Evolutionary conservation across 2,797 vertebrate species (phyloP), one percentile per base, ranked within the genome.

Genomic region (Chelon labrosus): DNA sequence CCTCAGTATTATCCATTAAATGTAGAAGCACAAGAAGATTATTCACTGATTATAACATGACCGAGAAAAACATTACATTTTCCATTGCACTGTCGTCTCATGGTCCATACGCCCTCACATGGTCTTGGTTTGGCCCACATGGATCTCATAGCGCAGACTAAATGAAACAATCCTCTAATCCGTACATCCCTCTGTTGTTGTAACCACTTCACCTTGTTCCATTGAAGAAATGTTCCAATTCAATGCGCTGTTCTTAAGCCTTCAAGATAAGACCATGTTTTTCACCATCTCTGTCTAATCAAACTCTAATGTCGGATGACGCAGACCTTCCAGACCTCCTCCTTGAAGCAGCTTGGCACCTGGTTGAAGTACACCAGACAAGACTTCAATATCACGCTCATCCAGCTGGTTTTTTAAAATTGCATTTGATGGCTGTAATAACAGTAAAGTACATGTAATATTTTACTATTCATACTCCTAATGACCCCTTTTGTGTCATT

Each of bases 121-220:
- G 71, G 53, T 60, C 50, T 70, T 67, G 41, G 67, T 75, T 87
- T 65, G 46, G 35, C 25, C 14, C 80, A 84, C 53, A 82, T 82
- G 82, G 67, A 74, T 76, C 68, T 79, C 61, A 82, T 80, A 46
- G 31, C 37, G 27, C 3, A 4, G 41, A 22, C 50, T 63, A 51
- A 65, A 56, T 51, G 20, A 77, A 64, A 77, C 62, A 55, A 35
- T 31, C 66, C 7, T 69, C 4, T 64, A 39, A 79, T 55, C 70
- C 63, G 19, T 37, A 44, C 2, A 4, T 10, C 22, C 46, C 60
- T 41, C 14, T 87, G 77, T 83, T 85, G 70, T 64, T 79, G 11
- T 79, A 81, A 85, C 71, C 73, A 49, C 14, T 78, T 75, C 76
- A 75, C 65, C 60, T 47, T 63, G 50, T 27, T 68, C 42, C 27